Evolutionary conservation across 1,140 invertebrate genomes (phyloP).

Genomic region (Cyclargus thomasi): DNA sequence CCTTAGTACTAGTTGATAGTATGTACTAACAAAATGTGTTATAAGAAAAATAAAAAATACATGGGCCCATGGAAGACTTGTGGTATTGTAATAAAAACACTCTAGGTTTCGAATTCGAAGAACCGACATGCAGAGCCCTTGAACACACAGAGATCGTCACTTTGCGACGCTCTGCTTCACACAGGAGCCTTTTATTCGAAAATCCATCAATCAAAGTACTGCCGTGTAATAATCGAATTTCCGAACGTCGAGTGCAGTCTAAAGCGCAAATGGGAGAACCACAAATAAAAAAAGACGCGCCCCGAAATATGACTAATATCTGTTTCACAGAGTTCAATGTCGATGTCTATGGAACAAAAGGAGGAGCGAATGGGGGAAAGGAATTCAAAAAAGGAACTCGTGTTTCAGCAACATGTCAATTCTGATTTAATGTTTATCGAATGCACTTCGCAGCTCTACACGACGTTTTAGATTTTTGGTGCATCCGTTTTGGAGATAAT

Average conservation of each 20-base stretch:
- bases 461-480: background rate
- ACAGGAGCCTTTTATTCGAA: slow-evolving; percentile 41
- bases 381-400: slow-evolving; percentile 55
- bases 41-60: too few relatives aligned
- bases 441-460: background rate
- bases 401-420: slow-evolving; percentile 40
- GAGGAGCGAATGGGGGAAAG: slow-evolving; percentile 43
- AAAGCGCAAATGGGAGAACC: slow-evolving; percentile 60
- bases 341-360: slow-evolving; percentile 60
- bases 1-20: too few relatives aligned
- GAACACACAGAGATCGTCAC: background rate
- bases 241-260: slow-evolving; percentile 58
- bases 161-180: slow-evolving; percentile 25
- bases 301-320: slow-evolving; percentile 60
- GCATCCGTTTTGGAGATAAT: too few relatives aligned
- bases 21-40: too few relatives aligned
- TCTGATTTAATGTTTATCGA: slow-evolving; percentile 41
- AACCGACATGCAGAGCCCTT: background rate
- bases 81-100: too few relatives aligned
- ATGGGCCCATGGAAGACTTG: too few relatives aligned
- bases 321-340: slow-evolving; percentile 62
- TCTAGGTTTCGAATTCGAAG: background rate
- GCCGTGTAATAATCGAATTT: slow-evolving; percentile 68
- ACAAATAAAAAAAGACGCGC: slow-evolving; percentile 52
- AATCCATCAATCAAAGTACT: slow-evolving; percentile 69